Percentiles rank a stretch among this genome's conserved stretches.
Conservation (phyloP, 2,113 vertebrate genomes). For the Dasypus novemcinctus region DNA sequence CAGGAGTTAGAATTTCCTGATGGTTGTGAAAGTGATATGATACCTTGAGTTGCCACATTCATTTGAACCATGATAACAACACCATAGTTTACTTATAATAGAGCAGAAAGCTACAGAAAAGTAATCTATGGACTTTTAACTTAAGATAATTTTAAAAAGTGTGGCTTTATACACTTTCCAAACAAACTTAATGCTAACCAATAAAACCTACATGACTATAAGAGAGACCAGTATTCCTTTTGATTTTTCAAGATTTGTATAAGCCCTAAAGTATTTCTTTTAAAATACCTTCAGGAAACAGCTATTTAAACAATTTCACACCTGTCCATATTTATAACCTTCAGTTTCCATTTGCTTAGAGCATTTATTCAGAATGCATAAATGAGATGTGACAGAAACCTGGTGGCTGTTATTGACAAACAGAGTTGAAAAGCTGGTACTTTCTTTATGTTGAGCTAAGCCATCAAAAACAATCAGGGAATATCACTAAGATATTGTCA, state of each 20-base stretch:
- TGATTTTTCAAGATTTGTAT: neutral
- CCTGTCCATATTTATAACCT: neutral
- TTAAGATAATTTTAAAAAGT: neutral
- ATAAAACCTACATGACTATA: neutral
- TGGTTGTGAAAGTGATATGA: too few species aligned
- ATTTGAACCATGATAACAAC: neutral
- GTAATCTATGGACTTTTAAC: neutral
- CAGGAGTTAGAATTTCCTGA: neutral
- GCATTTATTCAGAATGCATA: neutral
- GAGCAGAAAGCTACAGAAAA: neutral
- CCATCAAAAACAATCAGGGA: neutral
- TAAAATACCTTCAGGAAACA: neutral
- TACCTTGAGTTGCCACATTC: neutral
- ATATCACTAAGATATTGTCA: neutral
- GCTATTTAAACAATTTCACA: conserved; percentile 23
- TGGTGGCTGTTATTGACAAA: neutral
- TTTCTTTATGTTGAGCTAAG: neutral
- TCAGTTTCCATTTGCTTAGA: neutral
- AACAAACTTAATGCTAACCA: neutral
- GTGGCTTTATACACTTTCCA: neutral
- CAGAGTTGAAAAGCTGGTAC: neutral
- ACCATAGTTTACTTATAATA: neutral
- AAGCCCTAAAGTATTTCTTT: neutral
- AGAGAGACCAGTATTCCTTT: neutral
- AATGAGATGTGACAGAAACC: neutral